phyloP scores from a whole-genome alignment of 2,113 vertebrate genomes.

The Coryphaenoides rupestris region DNA sequence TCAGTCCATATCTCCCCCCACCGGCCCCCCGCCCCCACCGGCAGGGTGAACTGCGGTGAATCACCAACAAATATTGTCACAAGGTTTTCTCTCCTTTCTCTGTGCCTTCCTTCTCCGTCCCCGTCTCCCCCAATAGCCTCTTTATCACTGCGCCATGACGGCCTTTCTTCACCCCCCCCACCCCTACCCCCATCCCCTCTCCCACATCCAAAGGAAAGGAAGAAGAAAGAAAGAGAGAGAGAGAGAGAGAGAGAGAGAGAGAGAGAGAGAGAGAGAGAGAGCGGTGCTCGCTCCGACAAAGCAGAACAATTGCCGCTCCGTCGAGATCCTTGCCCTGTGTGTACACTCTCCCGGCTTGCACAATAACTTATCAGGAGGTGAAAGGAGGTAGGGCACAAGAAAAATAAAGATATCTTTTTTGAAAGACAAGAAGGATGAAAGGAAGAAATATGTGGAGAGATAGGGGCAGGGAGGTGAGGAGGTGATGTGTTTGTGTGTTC shows the following conservation, averaged over 20 bases:
- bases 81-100: conserved; percentile 54
- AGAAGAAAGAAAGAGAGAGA: conserved; percentile 24
- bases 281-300: conserved; percentile 47
- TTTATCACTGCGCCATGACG: conserved; percentile 56
- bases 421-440: conserved; percentile 59
- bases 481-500: conserved; percentile 42
- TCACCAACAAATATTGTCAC: conserved; percentile 70
- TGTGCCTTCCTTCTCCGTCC: conserved; percentile 39
- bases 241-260: conserved; percentile 37
- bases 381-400: conserved; percentile 59
- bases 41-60: conserved; percentile 56
- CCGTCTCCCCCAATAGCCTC: conserved; percentile 45
- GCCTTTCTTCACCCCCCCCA: conserved; percentile 43
- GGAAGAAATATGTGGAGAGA: conserved; percentile 47
- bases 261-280: conserved; percentile 17
- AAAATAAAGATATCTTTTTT: conserved; percentile 47
- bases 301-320: conserved; percentile 54
- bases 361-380: conserved; percentile 61
- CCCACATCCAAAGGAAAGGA: conserved; percentile 47
- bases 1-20: conserved; percentile 56
- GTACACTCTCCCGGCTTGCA: conserved; percentile 64
- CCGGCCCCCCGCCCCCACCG: no score
- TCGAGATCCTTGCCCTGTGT: conserved; percentile 56
- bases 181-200: conserved; percentile 4
- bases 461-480: conserved; percentile 51